Conservation (phyloP, 2,113 vertebrate genomes). For the Gila orcuttii region DNA sequence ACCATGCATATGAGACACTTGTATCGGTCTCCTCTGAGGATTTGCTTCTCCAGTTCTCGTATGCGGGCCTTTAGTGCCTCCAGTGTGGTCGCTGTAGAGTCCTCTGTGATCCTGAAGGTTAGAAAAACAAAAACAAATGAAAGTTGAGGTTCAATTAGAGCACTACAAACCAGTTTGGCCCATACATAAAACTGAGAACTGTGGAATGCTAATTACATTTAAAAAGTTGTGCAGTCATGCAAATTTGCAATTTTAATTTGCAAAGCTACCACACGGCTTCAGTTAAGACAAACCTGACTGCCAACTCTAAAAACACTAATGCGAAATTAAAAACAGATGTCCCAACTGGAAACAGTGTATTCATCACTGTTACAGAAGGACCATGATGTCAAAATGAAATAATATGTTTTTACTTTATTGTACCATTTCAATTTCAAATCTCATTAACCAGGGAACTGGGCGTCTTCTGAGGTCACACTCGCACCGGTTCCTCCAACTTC, state of each 20-base stretch:
- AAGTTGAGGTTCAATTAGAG: background rate
- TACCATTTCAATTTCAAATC: background rate
- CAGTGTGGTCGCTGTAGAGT: conserved; percentile 95
- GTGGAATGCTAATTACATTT: background rate
- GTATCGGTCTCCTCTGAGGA: conserved; percentile 96
- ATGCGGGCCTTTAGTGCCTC: conserved; percentile 99
- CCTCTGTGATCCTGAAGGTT: conserved; percentile 90
- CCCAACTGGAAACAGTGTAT: conserved; percentile 7
- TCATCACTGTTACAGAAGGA: background rate
- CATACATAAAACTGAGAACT: background rate
- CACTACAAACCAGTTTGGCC: background rate
- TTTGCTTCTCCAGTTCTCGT: conserved; percentile 97
- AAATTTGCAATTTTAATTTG: background rate
- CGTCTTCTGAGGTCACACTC: background rate
- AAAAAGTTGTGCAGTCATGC: background rate
- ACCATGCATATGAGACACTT: conserved; percentile 99
- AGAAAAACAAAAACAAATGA: background rate
- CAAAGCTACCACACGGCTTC: background rate
- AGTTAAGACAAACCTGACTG: background rate
- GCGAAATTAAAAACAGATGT: background rate
- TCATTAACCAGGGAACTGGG: background rate
- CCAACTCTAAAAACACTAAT: background rate
- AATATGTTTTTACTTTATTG: conserved; percentile 1
- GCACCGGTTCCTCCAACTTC: background rate
- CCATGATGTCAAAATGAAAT: background rate